Evolutionary conservation across 2,113 vertebrate genomes (phyloP).

Genomic region (Laticauda laticaudata): DNA sequence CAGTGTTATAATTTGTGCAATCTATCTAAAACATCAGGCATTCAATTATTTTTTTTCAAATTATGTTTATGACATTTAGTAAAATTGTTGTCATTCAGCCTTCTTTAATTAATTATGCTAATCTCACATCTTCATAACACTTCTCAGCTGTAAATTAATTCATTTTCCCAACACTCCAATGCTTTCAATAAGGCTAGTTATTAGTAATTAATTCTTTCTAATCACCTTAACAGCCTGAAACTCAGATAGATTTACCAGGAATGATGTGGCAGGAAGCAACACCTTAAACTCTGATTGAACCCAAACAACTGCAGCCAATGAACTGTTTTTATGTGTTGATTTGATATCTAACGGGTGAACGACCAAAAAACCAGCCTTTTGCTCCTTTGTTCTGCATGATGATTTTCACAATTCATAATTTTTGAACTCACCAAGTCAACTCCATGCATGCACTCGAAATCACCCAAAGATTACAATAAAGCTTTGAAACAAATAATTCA

Average conservation of each 20-base stretch:
- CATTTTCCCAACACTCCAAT: not conserved
- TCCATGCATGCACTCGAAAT: not conserved
- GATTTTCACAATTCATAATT: not conserved
- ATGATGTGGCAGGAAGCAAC: not conserved
- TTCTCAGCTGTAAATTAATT: conserved; percentile 14
- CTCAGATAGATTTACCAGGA: not conserved
- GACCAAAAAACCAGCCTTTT: not conserved
- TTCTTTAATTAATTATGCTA: conserved; percentile 19
- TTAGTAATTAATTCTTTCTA: conserved; percentile 1
- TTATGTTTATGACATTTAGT: conserved; percentile 14
- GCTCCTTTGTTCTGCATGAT: not conserved
- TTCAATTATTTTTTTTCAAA: conserved; percentile 6
- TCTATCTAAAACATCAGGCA: not conserved
- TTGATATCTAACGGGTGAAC: not conserved
- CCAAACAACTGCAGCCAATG: not conserved
- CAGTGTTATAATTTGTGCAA: not conserved
- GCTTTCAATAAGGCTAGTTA: not conserved
- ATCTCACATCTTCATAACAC: conserved; percentile 11
- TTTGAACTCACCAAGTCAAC: not conserved
- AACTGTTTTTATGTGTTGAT: not conserved
- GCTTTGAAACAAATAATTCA: not conserved
- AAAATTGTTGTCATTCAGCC: conserved; percentile 23
- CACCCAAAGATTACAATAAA: not conserved
- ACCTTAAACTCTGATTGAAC: not conserved
- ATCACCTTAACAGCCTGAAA: not conserved